Evolutionary conservation across 2,113 vertebrate genomes (phyloP).

Genomic region (Chaenogobius annularis): DNA sequence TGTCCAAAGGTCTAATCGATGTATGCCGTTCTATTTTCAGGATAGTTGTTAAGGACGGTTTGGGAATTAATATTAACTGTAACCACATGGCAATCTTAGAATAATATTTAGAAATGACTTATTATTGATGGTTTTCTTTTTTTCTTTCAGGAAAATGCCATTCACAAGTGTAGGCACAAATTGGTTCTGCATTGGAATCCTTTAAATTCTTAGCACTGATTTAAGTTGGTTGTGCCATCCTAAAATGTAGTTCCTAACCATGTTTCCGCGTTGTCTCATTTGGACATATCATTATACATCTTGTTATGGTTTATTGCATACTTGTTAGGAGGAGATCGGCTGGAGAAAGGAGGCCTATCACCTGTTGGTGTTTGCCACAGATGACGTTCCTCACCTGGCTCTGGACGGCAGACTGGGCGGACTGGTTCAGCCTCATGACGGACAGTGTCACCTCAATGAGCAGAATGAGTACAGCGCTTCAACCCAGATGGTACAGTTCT

Average conservation of each 20-base stretch:
- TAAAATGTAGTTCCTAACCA: too few species aligned
- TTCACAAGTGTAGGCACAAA: background rate
- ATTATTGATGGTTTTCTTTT: background rate
- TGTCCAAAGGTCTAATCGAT: background rate
- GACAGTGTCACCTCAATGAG: conserved; percentile 88
- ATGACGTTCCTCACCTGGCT: conserved; percentile 93
- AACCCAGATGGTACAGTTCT: conserved; percentile 84
- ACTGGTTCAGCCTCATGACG: conserved; percentile 93
- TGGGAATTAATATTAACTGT: background rate
- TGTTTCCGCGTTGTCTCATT: too few species aligned
- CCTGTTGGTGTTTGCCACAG: conserved; percentile 92
- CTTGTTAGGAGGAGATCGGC: conserved; percentile 85
- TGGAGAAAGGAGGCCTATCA: conserved; percentile 96
- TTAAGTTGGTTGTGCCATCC: background rate
- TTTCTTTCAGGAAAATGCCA: background rate
- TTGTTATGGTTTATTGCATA: background rate
- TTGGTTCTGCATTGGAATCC: background rate
- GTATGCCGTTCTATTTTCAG: background rate
- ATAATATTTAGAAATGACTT: background rate
- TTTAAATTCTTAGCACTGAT: background rate
- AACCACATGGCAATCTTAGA: background rate
- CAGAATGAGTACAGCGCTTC: conserved; percentile 89
- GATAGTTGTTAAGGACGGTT: background rate
- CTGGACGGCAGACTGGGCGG: conserved; percentile 93
- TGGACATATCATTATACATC: too few species aligned